Evolutionary conservation across 2,888 invertebrate species (phyloP).

Genomic region (Thereva nobilitata): DNA sequence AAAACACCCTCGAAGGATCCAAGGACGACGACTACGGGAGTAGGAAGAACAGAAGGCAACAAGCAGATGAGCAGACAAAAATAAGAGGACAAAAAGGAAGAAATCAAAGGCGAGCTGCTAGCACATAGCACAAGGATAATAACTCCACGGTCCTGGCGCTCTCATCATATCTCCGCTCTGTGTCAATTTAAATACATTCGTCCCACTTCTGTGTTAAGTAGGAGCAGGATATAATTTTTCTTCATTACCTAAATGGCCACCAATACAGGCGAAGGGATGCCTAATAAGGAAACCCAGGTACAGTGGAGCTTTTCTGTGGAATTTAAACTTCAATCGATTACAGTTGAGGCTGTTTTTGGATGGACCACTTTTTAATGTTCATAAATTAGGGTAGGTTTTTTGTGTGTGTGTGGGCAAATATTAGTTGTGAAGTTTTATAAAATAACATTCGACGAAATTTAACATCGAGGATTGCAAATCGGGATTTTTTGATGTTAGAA

Average conservation of each 20-base stretch:
- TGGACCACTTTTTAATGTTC: constrained; percentile 13
- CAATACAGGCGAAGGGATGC: constrained; percentile 12
- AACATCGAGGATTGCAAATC: no score
- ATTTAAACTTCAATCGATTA: constrained; percentile 1
- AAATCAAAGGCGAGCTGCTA: neutral
- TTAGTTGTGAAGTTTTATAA: no score
- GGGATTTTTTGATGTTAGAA: no score
- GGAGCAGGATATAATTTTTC: constrained; percentile 39
- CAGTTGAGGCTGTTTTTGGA: constrained; percentile 29
- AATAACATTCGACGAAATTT: no score
- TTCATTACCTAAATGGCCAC: constrained; percentile 38
- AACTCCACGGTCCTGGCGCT: constrained; percentile 16
- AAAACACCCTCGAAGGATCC: constrained; percentile 31
- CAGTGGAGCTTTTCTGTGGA: neutral
- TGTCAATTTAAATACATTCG: constrained; percentile 36
- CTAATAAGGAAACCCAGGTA: constrained; percentile 23
- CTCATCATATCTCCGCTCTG: constrained; percentile 36
- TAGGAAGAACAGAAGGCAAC: constrained; percentile 37
- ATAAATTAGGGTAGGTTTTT: neutral
- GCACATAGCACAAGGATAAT: constrained; percentile 27
- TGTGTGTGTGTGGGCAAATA: neutral
- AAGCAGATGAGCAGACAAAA: constrained; percentile 32
- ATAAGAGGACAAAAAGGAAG: constrained; percentile 9
- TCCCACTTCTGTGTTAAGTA: constrained; percentile 39
- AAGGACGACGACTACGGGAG: constrained; percentile 34